Evolutionary conservation across 1,140 invertebrate genomes (phyloP).

Genomic region (Lucilia cuprina): DNA sequence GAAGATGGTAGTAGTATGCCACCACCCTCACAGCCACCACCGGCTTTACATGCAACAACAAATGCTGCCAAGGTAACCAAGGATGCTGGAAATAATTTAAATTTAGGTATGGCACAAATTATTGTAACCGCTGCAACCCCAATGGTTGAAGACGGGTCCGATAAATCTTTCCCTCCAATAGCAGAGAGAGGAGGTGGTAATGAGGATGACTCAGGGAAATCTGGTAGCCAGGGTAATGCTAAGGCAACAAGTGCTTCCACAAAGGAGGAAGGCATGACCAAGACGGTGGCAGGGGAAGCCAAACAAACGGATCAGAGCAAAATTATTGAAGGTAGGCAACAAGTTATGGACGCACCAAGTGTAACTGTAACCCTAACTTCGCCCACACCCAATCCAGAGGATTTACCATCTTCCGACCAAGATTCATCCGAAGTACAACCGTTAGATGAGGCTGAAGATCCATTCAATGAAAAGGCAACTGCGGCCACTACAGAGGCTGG

Average conservation of each 20-base stretch:
- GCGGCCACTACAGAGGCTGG: conserved; percentile 45
- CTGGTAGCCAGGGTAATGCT: conserved; percentile 4
- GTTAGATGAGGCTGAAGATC: conserved; percentile 54
- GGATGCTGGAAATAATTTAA: conserved; percentile 62
- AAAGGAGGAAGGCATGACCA: conserved; percentile 41
- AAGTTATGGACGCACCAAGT: background rate
- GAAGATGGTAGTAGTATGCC: conserved; percentile 53
- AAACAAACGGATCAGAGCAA: conserved; percentile 45
- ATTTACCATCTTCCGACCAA: conserved; percentile 49
- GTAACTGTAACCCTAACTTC: conserved; percentile 31
- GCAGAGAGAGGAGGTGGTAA: conserved; percentile 52
- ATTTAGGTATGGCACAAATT: conserved; percentile 81
- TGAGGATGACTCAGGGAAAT: conserved; percentile 46
- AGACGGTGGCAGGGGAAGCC: conserved; percentile 38
- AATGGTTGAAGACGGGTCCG: conserved; percentile 76
- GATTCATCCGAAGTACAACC: conserved; percentile 50
- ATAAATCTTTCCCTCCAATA: conserved; percentile 63
- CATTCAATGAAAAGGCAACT: conserved; percentile 53
- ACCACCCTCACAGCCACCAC: conserved; percentile 56
- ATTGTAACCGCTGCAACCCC: conserved; percentile 89
- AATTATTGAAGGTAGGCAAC: conserved; percentile 46
- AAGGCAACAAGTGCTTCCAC: background rate
- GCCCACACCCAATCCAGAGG: conserved; percentile 48
- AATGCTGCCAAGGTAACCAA: conserved; percentile 27
- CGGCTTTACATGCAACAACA: conserved; percentile 53